Percentiles rank a stretch among this genome's conserved stretches.
phyloP scores from a whole-genome alignment of 1,140 invertebrate species.

The Bombus breviceps region DNA sequence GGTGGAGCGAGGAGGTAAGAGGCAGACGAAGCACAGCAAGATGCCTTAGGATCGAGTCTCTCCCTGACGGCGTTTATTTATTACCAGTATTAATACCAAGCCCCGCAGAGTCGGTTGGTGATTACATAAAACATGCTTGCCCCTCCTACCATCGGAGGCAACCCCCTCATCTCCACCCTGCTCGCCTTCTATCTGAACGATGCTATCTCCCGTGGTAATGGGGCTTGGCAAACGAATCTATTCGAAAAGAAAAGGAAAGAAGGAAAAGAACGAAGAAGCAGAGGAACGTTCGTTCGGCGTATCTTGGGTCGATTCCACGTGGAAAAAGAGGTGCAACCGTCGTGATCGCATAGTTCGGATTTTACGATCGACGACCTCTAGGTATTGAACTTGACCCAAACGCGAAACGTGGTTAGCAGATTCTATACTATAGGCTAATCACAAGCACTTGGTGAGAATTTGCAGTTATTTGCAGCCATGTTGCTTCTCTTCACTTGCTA shows the following conservation, averaged over 20 bases:
- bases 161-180: slow-evolving; percentile 47
- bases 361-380: slow-evolving; percentile 18
- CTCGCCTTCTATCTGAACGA: slow-evolving; percentile 49
- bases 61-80: slow-evolving; percentile 74
- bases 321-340: slow-evolving; percentile 7
- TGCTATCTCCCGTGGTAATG: slow-evolving; percentile 63
- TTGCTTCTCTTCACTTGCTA: neutral
- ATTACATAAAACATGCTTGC: slow-evolving; percentile 77
- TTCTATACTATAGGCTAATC: neutral
- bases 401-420: neutral
- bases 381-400: slow-evolving; percentile 4
- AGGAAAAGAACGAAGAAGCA: neutral
- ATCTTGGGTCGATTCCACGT: slow-evolving; percentile 8
- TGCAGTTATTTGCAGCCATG: neutral
- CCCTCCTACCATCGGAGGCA: slow-evolving; percentile 52
- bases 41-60: slow-evolving; percentile 52
- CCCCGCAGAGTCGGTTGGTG: slow-evolving; percentile 69
- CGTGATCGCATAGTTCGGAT: slow-evolving; percentile 27
- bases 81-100: slow-evolving; percentile 76
- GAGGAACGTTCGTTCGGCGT: neutral
- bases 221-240: slow-evolving; percentile 55
- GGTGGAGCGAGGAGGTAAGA: slow-evolving; percentile 31
- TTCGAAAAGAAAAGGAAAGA: neutral
- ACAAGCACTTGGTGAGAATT: neutral
- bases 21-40: slow-evolving; percentile 38